These are phyloP conservation scores for Diabrotica balteata DNA, from an alignment of 2,888 invertebrate species.

Conservation along the genomic window DNA sequence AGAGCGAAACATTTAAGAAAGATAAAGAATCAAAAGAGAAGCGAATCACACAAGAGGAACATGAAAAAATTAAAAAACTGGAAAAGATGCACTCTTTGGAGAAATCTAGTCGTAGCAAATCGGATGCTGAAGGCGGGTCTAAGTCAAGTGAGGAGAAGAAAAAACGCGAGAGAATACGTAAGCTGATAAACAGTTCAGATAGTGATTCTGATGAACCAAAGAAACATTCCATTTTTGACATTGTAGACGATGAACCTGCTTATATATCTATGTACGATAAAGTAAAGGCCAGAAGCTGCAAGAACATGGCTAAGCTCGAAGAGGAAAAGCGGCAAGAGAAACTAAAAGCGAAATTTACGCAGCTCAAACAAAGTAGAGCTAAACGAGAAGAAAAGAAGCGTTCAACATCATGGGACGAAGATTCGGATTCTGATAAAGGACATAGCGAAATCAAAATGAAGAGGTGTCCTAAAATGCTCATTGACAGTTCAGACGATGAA, in stretches of 20 bases:
- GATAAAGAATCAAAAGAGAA: slow-evolving; percentile 41
- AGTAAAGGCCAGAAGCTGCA: slow-evolving; percentile 91
- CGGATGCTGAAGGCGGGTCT: slow-evolving; percentile 36
- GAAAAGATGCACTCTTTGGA: slow-evolving; percentile 42
- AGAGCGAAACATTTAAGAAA: slow-evolving; percentile 63
- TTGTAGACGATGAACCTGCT: slow-evolving; percentile 85
- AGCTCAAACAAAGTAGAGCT: slow-evolving; percentile 85
- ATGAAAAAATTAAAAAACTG: slow-evolving; percentile 37
- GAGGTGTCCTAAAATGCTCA: slow-evolving; percentile 54
- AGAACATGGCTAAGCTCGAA: slow-evolving; percentile 91
- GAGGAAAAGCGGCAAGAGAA: slow-evolving; percentile 87
- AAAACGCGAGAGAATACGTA: slow-evolving; percentile 51
- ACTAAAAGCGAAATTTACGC: slow-evolving; percentile 88
- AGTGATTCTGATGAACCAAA: slow-evolving; percentile 83
- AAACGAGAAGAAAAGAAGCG: slow-evolving; percentile 89
- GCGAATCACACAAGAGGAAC: slow-evolving; percentile 35
- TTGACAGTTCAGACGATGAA: slow-evolving; percentile 58
- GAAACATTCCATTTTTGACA: slow-evolving; percentile 91
- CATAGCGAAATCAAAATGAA: slow-evolving; percentile 49
- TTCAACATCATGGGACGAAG: slow-evolving; percentile 88
- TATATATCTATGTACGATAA: slow-evolving; percentile 98
- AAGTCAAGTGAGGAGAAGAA: slow-evolving; percentile 49
- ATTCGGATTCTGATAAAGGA: slow-evolving; percentile 71
- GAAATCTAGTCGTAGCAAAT: slow-evolving; percentile 38
- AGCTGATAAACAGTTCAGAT: slow-evolving; percentile 67